Percentiles rank a stretch among this genome's conserved stretches.
Conservation (phyloP, 2,113 vertebrate genomes). For the Fregetta grallaria region DNA sequence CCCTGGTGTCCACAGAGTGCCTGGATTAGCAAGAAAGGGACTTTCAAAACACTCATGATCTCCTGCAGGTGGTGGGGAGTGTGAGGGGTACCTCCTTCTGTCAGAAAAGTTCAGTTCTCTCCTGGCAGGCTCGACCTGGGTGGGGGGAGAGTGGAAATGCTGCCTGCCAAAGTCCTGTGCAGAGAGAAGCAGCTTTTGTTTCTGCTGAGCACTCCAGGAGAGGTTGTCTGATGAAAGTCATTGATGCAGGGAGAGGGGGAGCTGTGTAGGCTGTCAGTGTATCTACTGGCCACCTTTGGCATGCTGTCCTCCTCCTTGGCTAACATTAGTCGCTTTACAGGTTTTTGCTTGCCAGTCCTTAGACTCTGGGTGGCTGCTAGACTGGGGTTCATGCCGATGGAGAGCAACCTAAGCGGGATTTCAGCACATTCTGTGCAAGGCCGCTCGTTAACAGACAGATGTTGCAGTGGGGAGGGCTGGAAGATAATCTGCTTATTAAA, state of each 20-base stretch:
- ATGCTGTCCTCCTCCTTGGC: background rate
- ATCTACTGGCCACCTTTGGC: background rate
- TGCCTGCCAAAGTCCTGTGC: background rate
- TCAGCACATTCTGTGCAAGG: background rate
- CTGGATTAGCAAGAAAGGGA: background rate
- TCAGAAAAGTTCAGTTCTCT: background rate
- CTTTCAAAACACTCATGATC: background rate
- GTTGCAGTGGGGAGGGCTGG: background rate
- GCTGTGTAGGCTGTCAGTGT: background rate
- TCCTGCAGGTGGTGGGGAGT: background rate
- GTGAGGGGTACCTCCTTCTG: background rate
- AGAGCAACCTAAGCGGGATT: background rate
- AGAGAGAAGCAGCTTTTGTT: background rate
- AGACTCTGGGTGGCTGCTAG: background rate
- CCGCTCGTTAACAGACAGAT: background rate
- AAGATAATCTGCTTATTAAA: background rate
- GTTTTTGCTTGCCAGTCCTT: background rate
- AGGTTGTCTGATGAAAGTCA: background rate
- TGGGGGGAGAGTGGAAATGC: background rate
- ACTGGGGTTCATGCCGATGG: rapidly evolving
- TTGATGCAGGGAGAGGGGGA: background rate
- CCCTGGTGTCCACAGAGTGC: background rate
- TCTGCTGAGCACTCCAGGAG: background rate
- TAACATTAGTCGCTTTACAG: background rate
- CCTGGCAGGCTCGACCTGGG: background rate